phyloP scores from a whole-genome alignment of 2,797 vertebrate genomes.

The Vultur gryphus region DNA sequence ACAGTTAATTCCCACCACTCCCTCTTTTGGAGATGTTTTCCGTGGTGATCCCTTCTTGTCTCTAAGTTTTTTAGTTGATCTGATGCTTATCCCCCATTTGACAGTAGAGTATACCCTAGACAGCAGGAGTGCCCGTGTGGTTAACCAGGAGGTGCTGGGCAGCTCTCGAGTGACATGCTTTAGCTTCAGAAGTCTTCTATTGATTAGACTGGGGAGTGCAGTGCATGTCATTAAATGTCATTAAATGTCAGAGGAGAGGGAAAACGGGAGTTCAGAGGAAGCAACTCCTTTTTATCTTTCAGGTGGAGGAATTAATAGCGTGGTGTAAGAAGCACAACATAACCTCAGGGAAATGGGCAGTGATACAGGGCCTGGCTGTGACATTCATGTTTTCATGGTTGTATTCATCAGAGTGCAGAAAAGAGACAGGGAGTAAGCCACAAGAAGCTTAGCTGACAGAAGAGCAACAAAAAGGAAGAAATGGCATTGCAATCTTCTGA shows the following conservation, averaged over 20 bases:
- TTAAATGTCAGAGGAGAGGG: not conserved
- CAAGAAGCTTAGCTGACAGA: not conserved
- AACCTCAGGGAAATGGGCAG: not conserved
- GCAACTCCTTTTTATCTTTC: not conserved
- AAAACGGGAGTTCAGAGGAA: not conserved
- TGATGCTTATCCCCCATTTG: not conserved
- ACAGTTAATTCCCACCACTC: not conserved
- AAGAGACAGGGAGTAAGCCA: not conserved
- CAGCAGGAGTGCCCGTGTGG: accelerated
- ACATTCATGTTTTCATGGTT: not conserved
- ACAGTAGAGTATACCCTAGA: not conserved
- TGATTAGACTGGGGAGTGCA: not conserved
- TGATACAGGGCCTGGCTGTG: not conserved
- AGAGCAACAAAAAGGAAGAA: not conserved
- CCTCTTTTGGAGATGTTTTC: not conserved
- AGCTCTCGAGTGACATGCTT: not conserved
- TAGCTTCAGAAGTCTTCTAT: not conserved
- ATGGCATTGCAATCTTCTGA: not conserved
- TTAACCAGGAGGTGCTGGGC: not conserved
- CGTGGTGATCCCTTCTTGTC: not conserved
- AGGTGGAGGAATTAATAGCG: not conserved
- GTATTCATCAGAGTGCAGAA: not conserved
- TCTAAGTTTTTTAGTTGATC: not conserved
- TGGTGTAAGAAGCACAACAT: not conserved
- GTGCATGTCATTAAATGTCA: not conserved